Percentiles rank a stretch among this genome's conserved stretches.
These are phyloP conservation scores for Osedax fenrisi DNA, from an alignment of 2,888 invertebrate species.

Conservation along the genomic window DNA sequence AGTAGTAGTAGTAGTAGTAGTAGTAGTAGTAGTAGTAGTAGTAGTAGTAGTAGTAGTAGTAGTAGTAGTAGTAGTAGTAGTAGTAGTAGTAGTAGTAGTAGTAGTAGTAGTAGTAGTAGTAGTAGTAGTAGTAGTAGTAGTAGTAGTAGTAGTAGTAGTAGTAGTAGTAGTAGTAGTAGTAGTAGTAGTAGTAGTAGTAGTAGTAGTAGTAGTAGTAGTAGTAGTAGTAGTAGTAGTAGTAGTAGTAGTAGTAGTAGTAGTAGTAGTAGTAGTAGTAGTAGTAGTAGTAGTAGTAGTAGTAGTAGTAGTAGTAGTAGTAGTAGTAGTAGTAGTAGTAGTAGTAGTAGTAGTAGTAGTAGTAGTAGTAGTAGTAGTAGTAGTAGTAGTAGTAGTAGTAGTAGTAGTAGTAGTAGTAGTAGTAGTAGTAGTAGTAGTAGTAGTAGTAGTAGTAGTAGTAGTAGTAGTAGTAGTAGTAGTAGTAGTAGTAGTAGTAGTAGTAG, in stretches of 20 bases:
- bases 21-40: neutral
- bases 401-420: neutral
- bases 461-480: neutral
- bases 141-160: neutral
- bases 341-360: neutral
- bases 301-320: neutral
- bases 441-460: neutral
- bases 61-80: neutral
- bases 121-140: neutral
- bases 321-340: neutral
- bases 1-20: neutral
- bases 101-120: neutral
- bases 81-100: neutral
- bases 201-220: neutral
- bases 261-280: neutral
- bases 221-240: neutral
- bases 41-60: neutral
- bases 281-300: neutral
- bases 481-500: neutral
- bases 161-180: neutral
- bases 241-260: neutral
- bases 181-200: neutral
- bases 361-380: neutral
- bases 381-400: neutral
- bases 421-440: neutral